A percentile compares a stretch with the other conserved stretches of the same genome.
Conservation (phyloP, 2,113 vertebrate species). For the Herpetotheres cachinnans region DNA sequence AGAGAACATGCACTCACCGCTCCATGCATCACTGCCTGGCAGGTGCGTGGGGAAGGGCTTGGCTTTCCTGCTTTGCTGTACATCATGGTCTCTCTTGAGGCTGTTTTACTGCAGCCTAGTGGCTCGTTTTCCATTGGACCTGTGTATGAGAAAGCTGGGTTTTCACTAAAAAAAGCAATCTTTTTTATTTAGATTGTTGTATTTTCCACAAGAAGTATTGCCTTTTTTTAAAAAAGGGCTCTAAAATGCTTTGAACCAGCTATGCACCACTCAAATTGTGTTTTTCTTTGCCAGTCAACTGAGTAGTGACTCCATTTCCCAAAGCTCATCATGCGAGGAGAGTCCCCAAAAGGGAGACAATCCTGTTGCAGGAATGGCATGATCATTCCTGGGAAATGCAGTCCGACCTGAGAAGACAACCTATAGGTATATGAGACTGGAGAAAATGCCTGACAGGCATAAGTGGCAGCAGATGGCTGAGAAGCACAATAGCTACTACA, state of each 20-base stretch:
- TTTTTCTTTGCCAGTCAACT: not conserved
- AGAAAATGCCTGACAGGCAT: not conserved
- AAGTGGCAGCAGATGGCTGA: not conserved
- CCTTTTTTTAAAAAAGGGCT: not conserved
- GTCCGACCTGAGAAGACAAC: not conserved
- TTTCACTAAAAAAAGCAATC: not conserved
- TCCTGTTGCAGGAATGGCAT: not conserved
- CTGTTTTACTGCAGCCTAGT: not conserved
- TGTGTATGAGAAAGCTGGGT: not conserved
- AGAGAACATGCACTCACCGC: rapidly evolving
- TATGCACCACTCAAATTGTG: not conserved
- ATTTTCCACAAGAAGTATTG: not conserved
- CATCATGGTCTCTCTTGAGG: not conserved
- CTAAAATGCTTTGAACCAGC: not conserved
- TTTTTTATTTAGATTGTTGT: not conserved
- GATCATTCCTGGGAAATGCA: not conserved
- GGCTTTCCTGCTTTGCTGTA: not conserved
- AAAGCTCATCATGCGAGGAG: not conserved
- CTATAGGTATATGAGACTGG: not conserved
- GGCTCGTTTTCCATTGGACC: not conserved
- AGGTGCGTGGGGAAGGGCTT: not conserved
- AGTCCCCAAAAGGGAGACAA: not conserved
- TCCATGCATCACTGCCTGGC: not conserved
- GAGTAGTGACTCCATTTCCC: not conserved
- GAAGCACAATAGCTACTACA: not conserved